These are phyloP conservation scores for Glaucomys volans DNA, from an alignment of 2,113 vertebrate species.

Conservation along the genomic window DNA sequence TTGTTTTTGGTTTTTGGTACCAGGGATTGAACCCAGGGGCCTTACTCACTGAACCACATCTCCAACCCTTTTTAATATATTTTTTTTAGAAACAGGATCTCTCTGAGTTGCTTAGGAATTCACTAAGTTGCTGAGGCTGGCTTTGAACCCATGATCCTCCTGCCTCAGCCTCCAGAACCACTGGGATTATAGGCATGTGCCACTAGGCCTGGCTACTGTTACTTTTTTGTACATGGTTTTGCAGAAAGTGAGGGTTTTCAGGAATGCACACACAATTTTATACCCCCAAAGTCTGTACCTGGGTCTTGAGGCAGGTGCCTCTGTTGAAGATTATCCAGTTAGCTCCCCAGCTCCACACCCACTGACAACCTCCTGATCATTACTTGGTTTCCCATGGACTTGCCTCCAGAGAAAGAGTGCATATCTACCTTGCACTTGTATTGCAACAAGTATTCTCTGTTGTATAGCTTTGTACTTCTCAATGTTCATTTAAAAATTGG, in stretches of 20 bases:
- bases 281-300: neutral
- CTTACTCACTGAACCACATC: too few relatives aligned
- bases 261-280: neutral
- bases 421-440: neutral
- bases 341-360: neutral
- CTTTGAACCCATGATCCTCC: too few relatives aligned
- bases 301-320: neutral
- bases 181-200: too few relatives aligned
- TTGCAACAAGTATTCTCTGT: neutral
- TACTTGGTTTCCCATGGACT: neutral
- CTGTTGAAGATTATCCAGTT: neutral
- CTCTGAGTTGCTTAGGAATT: too few relatives aligned
- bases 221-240: slow-evolving; percentile 20
- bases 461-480: slow-evolving; percentile 10
- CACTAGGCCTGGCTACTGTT: neutral
- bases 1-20: too few relatives aligned
- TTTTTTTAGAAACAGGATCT: too few relatives aligned
- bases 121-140: too few relatives aligned
- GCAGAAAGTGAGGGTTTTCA: slow-evolving; percentile 14
- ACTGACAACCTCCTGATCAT: neutral
- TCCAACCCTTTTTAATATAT: too few relatives aligned
- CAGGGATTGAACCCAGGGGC: too few relatives aligned
- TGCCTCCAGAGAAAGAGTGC: neutral
- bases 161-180: too few relatives aligned
- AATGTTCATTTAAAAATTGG: slow-evolving; percentile 15